Evolutionary conservation across 2,888 invertebrate species (phyloP), one percentile per base, ranked within the genome.

Genomic region (Protonemura montana): DNA sequence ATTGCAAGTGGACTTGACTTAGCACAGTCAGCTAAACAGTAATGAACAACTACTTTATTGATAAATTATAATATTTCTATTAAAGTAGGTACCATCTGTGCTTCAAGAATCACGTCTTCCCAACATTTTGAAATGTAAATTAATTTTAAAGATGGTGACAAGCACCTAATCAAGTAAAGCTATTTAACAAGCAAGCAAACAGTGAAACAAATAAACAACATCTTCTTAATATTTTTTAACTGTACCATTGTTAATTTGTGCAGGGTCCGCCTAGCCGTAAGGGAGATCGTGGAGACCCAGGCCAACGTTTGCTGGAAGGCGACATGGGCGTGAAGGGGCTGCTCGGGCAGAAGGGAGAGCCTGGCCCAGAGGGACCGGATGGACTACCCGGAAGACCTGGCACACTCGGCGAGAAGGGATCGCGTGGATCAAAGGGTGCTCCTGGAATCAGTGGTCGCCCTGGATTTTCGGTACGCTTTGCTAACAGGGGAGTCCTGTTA

Each of bases 301-400:
- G 90, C 0, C 87, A 87, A 82, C 88, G 87, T 28, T 89, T 90
- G 29, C 87, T 90, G 13, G 86, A 82, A 21, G 90, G 90, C 41
- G 89, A 88, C 16, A 88, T 88, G 25, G 90, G 90, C 42, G 85
- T 80, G 0, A 27, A 10, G 35, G 90, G 90, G 27, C 3, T n/a
- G 2, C 76, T 42, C 13, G 90, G 90, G 10, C 88, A 87, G 29
- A 90, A 90, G 88, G 91, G 91, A 21, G 89, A 90, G 85, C 87
- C 87, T 76, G 91, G 90, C 13, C 87, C 88, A 76, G 89, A 89
- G 86, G 90, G 90, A 21, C 89, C 89, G 21, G 89, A 88, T 78
- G 90, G 90, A 76, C 42, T 88, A 25, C 89, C 90, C 86, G 91
- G 91, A 80, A 88, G 89, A 30, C 89, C 90, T 82, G 92, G 92